Conservation (phyloP, 1,140 invertebrate species). For the Chrysopa pallens region DNA sequence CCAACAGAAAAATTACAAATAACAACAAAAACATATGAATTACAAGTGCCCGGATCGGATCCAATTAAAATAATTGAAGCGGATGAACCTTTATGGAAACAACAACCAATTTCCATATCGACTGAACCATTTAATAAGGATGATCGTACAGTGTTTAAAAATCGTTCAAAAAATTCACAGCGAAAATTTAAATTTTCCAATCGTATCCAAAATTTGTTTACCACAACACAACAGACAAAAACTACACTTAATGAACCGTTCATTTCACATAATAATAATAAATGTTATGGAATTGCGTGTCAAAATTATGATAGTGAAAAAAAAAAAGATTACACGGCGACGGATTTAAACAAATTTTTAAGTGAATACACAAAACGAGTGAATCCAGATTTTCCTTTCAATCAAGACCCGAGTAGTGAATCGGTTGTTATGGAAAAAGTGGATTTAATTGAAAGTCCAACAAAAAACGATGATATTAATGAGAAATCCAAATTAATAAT, state of each 20-base stretch:
- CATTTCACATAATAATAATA: neutral
- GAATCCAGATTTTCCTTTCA: conserved; percentile 24
- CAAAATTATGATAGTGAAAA: conserved; percentile 21
- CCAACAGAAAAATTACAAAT: neutral
- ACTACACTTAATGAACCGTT: conserved; percentile 2
- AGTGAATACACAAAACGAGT: conserved; percentile 28
- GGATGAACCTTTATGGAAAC: conserved; percentile 12
- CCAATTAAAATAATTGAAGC: conserved; percentile 32
- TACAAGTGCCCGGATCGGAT: conserved; percentile 29
- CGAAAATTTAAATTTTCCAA: neutral
- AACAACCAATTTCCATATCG: neutral
- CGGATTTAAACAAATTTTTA: conserved; percentile 35
- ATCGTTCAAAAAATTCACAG: no score
- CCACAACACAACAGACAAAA: neutral
- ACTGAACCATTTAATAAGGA: neutral
- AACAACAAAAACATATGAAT: conserved; percentile 17
- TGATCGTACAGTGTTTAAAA: neutral
- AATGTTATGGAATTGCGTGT: conserved; percentile 26
- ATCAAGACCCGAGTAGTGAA: conserved; percentile 25
- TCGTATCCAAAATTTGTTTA: neutral
- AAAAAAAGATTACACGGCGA: conserved; percentile 19
- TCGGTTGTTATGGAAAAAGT: conserved; percentile 20
- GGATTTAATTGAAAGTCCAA: conserved; percentile 14
- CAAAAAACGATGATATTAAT: conserved; percentile 18
- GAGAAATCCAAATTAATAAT: conserved; percentile 19